phyloP scores from a whole-genome alignment of 2,888 invertebrate genomes.

The Cerastis leucographa region DNA sequence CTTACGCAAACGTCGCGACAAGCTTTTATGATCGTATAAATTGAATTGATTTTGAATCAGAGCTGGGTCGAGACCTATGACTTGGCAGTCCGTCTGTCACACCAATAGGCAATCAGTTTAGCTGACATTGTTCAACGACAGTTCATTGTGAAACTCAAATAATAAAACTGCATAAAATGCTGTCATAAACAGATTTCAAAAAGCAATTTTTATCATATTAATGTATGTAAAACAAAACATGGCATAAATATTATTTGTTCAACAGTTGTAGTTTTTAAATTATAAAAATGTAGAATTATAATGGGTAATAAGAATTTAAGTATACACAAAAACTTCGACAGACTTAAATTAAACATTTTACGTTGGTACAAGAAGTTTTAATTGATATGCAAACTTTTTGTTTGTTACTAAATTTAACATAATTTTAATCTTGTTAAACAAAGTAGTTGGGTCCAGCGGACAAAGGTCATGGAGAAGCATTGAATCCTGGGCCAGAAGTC shows the following conservation, averaged over 20 bases:
- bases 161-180: background rate
- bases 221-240: slow-evolving; percentile 1
- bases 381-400: background rate
- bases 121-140: too few relatives aligned
- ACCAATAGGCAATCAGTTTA: too few relatives aligned
- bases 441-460: background rate
- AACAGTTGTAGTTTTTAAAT: background rate
- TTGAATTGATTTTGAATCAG: too few relatives aligned
- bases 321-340: slow-evolving; percentile 21
- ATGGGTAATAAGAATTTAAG: slow-evolving; percentile 5
- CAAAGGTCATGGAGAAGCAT: background rate
- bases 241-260: background rate
- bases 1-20: too few relatives aligned
- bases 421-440: background rate
- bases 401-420: background rate
- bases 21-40: too few relatives aligned
- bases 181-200: too few relatives aligned
- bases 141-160: too few relatives aligned
- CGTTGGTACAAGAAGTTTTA: slow-evolving; percentile 11
- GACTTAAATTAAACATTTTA: slow-evolving; percentile 2
- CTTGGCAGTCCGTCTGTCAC: too few relatives aligned
- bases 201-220: background rate
- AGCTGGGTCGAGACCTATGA: too few relatives aligned
- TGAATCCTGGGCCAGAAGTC: background rate
- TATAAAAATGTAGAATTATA: background rate